Conservation (phyloP, 2,797 vertebrate species). For the Lerista edwardsae region DNA sequence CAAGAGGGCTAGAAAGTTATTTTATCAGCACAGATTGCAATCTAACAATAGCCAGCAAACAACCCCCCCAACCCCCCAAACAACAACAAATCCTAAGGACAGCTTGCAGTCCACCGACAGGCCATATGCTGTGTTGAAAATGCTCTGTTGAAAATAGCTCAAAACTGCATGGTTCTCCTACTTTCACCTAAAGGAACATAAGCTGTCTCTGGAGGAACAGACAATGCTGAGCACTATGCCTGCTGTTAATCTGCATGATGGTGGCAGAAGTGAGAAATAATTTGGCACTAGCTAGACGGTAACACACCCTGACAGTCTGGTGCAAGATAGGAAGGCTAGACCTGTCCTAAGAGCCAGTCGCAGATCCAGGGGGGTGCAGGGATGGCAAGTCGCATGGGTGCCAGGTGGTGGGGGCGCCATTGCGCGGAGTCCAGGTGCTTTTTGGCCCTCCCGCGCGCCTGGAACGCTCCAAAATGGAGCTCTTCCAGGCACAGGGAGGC, state of each 20-base stretch:
- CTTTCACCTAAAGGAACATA: conserved; percentile 24
- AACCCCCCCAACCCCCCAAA: neutral
- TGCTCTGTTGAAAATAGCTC: conserved; percentile 30
- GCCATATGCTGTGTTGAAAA: neutral
- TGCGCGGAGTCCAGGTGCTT: too few species aligned
- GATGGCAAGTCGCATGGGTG: too few species aligned
- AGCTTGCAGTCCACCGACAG: neutral
- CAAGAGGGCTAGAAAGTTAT: conserved; percentile 9
- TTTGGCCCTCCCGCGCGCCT: too few species aligned
- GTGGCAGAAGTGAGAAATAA: neutral
- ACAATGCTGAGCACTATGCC: neutral
- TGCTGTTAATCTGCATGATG: conserved; percentile 1
- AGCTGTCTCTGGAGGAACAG: conserved; percentile 17
- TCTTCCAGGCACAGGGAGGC: too few species aligned
- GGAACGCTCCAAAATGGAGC: too few species aligned
- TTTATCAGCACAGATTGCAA: conserved; percentile 19
- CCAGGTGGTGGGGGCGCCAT: too few species aligned
- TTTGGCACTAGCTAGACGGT: conserved; percentile 7
- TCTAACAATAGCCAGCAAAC: conserved; percentile 2
- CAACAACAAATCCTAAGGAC: neutral
- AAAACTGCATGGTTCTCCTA: conserved; percentile 8
- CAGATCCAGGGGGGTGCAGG: too few species aligned
- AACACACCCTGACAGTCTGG: neutral
- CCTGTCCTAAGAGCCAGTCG: neutral
- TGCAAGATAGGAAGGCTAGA: neutral